Evolutionary conservation across 2,797 vertebrate genomes (phyloP), one percentile per base, ranked within the genome.

Genomic region (Schizothorax lantsangensis): DNA sequence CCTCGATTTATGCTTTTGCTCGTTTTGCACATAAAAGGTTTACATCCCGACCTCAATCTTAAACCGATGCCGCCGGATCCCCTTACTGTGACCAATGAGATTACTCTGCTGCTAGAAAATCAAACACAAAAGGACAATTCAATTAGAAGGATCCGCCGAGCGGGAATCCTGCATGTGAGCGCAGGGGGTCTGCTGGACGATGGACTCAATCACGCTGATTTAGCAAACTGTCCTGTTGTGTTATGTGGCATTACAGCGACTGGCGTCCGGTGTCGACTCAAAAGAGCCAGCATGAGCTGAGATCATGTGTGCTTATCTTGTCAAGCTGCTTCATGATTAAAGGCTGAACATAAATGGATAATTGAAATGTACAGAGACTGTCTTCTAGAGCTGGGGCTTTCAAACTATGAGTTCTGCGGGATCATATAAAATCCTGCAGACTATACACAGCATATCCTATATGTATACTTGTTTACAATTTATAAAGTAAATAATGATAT

Each of bases 331-430:
- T n/a, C 59, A 4, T 62, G 88, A 88, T 89, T 87, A 88, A 90
- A 90, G 86, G 74, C 77, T 12, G 19, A 87, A 87, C 66, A 84
- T 88, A 89, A 93, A 89, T n/a, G 69, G 15, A 19, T 54, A 54
- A 54, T 8, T 21, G 52, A 54, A 21, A 54, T 21, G 52, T 8
- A 54, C 19, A 54, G 19, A 7, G 52, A 54, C 19, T 21, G 2
- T 54, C 52, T 21, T 54, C 52, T 3, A 54, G 52, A 21, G 52
- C 52, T 7, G 52, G 19, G 52, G 12, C 3, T 47, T 47, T 47
- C 10, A 47, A 47, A 14, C 45, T 47, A 47, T 47, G 43, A 10
- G 43, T 10, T 11, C 10, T 45, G 43, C 2, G 12, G 45, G 45
- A 4, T 47, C 6, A 40, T 40, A 40, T 40, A 7, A 40, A 40